These are phyloP conservation scores for Amphiura filiformis DNA, from an alignment of 35 echinoderm and acorn worm genomes.

Conservation along the genomic window DNA sequence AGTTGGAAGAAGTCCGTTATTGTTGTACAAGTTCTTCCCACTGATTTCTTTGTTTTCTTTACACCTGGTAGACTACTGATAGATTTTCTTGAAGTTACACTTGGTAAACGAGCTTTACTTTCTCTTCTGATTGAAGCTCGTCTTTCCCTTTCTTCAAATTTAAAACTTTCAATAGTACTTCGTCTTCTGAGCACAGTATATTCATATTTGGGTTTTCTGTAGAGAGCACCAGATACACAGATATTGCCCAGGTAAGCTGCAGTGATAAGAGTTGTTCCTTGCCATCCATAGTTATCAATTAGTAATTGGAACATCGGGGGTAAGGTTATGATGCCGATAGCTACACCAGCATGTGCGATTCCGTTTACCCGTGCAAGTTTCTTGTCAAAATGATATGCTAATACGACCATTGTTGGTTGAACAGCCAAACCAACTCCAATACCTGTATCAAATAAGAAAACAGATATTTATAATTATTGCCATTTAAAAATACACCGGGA, in stretches of 20 bases:
- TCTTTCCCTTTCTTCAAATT: neutral
- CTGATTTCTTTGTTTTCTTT: neutral
- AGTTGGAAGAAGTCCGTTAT: neutral
- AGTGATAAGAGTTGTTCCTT: slow-evolving; percentile 27
- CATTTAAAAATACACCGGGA: no score
- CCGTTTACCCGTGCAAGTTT: neutral
- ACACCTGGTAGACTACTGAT: neutral
- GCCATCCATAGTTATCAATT: slow-evolving; percentile 30
- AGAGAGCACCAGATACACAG: slow-evolving; percentile 25
- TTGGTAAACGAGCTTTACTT: neutral
- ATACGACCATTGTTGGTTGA: neutral
- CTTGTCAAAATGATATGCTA: slow-evolving; percentile 27
- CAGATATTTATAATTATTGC: no score
- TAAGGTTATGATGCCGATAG: slow-evolving; percentile 11
- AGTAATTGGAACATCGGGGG: slow-evolving; percentile 18
- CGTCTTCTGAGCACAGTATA: neutral
- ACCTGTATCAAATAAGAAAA: slow-evolving; percentile 17
- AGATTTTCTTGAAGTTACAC: neutral
- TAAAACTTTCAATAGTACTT: slow-evolving; percentile 1
- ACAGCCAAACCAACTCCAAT: slow-evolving; percentile 12
- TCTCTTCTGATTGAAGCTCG: neutral
- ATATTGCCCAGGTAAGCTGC: slow-evolving; percentile 12
- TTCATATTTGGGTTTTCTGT: slow-evolving; percentile 5
- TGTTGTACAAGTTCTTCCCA: neutral
- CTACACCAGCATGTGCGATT: slow-evolving; percentile 4